These are phyloP conservation scores for Sinella curviseta DNA, from an alignment of 1,140 invertebrate species.

Conservation along the genomic window DNA sequence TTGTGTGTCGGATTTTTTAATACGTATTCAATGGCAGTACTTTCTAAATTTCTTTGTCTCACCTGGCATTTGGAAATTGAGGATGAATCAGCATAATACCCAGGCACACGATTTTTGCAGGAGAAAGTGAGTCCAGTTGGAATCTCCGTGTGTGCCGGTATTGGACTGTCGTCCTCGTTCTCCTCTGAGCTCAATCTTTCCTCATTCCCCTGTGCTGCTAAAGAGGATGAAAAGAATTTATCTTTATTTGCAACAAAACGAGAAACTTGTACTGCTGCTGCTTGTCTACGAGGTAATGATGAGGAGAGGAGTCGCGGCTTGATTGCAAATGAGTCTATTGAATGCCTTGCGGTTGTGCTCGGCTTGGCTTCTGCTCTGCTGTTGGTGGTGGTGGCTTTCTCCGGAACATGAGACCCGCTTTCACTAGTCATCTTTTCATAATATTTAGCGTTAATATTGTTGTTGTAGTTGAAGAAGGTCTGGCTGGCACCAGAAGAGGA, in stretches of 20 bases:
- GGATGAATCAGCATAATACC: slow-evolving; percentile 41
- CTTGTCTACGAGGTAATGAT: neutral
- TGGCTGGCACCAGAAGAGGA: neutral
- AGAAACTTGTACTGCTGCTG: too few relatives aligned
- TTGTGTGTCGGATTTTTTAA: too few relatives aligned
- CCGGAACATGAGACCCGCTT: neutral
- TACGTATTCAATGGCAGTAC: neutral
- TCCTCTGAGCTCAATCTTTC: neutral
- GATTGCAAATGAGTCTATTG: neutral
- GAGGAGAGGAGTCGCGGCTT: neutral
- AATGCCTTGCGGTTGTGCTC: too few relatives aligned
- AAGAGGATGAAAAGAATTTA: too few relatives aligned
- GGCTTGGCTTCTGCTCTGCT: neutral
- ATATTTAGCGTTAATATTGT: too few relatives aligned
- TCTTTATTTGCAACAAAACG: too few relatives aligned
- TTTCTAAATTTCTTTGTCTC: too few relatives aligned
- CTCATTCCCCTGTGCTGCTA: neutral
- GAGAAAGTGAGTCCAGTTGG: slow-evolving; percentile 39
- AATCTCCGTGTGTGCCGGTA: slow-evolving; percentile 25
- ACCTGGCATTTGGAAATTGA: slow-evolving; percentile 27
- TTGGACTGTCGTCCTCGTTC: neutral
- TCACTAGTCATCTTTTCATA: neutral
- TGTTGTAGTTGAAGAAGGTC: too few relatives aligned
- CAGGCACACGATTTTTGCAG: slow-evolving; percentile 37
- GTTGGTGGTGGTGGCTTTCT: neutral